A percentile compares a stretch with the other conserved stretches of the same genome.
Evolutionary conservation across 2,888 invertebrate species (phyloP).

Genomic region (Galerucella nymphaeae): DNA sequence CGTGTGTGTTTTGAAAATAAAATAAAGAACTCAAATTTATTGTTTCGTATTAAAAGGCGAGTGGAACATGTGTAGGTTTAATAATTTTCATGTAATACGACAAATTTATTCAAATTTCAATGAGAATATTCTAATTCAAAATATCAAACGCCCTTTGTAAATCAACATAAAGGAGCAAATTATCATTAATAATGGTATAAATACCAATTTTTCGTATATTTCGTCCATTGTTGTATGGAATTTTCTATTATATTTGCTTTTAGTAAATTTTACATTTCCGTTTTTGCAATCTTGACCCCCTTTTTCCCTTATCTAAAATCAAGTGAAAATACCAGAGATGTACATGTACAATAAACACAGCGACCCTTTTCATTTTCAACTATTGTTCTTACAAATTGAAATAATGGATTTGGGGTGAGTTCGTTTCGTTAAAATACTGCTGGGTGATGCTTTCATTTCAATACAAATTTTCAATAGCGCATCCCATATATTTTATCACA

Average conservation of each 20-base stretch:
- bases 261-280: slow-evolving; percentile 1
- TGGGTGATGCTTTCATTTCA: slow-evolving; percentile 15
- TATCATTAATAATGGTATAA: too few relatives aligned
- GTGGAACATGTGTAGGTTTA: neutral
- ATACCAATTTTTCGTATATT: too few relatives aligned
- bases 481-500: neutral
- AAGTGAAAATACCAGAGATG: slow-evolving; percentile 22
- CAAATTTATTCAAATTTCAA: neutral
- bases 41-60: neutral
- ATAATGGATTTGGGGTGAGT: slow-evolving; percentile 33
- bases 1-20: slow-evolving; percentile 10
- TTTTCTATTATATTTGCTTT: slow-evolving; percentile 1
- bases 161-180: neutral
- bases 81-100: neutral
- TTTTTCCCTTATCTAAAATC: slow-evolving; percentile 6
- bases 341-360: slow-evolving; percentile 18
- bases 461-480: neutral
- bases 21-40: neutral
- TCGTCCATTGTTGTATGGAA: neutral
- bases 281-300: neutral
- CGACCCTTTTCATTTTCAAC: slow-evolving; percentile 37
- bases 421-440: slow-evolving; percentile 29
- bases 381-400: slow-evolving; percentile 38
- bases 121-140: neutral
- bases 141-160: neutral